Evolutionary conservation across 2,113 vertebrate genomes (phyloP).

Genomic region (Plecturocebus donacophilus): DNA sequence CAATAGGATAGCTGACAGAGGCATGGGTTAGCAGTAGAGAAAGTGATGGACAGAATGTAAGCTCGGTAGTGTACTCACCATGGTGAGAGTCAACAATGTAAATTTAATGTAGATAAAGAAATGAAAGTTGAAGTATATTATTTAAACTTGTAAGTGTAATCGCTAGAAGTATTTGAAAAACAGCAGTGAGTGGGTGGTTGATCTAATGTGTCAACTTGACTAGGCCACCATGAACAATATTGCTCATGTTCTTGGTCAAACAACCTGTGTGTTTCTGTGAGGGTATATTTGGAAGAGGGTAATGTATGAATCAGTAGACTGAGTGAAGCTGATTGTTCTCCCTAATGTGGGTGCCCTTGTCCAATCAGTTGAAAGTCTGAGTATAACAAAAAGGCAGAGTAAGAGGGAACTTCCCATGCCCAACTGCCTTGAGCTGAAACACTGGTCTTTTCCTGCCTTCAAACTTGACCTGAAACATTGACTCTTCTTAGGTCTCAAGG

Average conservation of each 20-base stretch:
- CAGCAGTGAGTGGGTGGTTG: background rate
- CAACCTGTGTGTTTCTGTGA: background rate
- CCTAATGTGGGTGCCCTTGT: background rate
- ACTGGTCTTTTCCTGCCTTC: background rate
- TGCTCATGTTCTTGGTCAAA: background rate
- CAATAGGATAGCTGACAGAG: background rate
- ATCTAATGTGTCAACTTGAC: background rate
- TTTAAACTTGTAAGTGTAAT: background rate
- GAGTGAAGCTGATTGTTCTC: background rate
- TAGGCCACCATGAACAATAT: too few species aligned
- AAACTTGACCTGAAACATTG: background rate
- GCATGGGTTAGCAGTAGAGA: background rate
- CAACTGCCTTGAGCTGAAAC: background rate
- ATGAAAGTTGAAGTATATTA: background rate
- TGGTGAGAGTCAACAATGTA: background rate
- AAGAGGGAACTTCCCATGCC: background rate
- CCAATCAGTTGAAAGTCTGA: background rate
- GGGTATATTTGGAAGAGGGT: background rate
- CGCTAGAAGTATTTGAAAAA: background rate
- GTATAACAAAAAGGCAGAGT: background rate
- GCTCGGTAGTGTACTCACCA: background rate
- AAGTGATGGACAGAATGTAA: background rate
- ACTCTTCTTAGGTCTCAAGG: background rate
- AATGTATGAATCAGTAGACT: background rate
- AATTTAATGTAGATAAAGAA: background rate